phyloP scores from a whole-genome alignment of 2,797 vertebrate species.

The Poecilia wingei region DNA sequence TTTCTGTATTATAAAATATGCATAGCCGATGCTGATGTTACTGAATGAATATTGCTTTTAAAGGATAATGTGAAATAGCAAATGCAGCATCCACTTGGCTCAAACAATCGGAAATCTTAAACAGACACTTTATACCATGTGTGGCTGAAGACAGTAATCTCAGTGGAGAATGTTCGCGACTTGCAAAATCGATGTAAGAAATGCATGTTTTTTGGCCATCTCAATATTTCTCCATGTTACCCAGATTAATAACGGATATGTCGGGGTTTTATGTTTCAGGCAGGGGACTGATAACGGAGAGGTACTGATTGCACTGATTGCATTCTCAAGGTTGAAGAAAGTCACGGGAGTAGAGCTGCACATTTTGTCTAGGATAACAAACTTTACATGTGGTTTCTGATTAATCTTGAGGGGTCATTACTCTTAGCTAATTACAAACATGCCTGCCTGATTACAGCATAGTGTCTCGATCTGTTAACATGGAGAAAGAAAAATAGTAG shows the following conservation, averaged over 20 bases:
- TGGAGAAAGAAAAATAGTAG: constrained; percentile 24
- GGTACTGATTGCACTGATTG: constrained; percentile 65
- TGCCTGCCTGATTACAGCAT: constrained; percentile 5
- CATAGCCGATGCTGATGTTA: constrained; percentile 2
- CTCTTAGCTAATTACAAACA: constrained; percentile 25
- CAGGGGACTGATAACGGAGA: constrained; percentile 52
- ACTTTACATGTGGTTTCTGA: constrained; percentile 23
- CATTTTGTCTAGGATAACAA: constrained; percentile 33
- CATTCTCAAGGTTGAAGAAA: constrained; percentile 71
- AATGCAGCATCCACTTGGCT: constrained; percentile 19
- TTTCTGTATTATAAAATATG: constrained; percentile 13
- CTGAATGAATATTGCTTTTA: constrained; percentile 7
- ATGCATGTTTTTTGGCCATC: constrained; percentile 25
- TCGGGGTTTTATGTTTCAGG: constrained; percentile 62
- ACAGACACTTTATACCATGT: constrained; percentile 43
- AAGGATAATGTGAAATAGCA: constrained; percentile 21
- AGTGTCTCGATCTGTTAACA: constrained; percentile 17
- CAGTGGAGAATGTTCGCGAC: constrained; percentile 44
- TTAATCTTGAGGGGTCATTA: constrained; percentile 9
- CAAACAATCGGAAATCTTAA: constrained; percentile 41
- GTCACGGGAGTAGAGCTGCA: constrained; percentile 42
- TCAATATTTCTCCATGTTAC: constrained; percentile 41
- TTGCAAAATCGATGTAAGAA: constrained; percentile 69
- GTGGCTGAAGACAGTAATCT: constrained; percentile 39
- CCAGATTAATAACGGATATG: constrained; percentile 50